phyloP scores from a whole-genome alignment of 1,140 invertebrate species.

The Dreissena polymorpha region DNA sequence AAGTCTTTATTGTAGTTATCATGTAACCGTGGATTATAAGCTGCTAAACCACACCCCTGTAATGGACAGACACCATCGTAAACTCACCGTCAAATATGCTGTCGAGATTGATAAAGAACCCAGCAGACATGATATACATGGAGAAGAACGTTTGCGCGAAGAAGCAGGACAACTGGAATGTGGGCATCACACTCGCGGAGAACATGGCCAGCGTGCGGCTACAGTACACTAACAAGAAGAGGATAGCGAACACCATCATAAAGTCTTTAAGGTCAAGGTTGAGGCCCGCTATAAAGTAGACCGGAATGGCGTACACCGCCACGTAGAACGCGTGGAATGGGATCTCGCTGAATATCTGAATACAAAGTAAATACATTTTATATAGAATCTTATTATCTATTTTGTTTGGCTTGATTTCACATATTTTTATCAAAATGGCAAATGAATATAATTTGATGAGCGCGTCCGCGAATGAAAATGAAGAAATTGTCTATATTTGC shows the following conservation, averaged over 20 bases:
- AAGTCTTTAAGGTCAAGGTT: slow-evolving; percentile 60
- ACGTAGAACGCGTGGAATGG: slow-evolving; percentile 72
- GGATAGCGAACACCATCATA: slow-evolving; percentile 67
- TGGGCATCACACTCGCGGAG: slow-evolving; percentile 68
- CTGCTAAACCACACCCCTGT: too few relatives aligned
- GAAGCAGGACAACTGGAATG: slow-evolving; percentile 69
- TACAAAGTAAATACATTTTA: too few relatives aligned
- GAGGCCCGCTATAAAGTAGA: slow-evolving; percentile 70
- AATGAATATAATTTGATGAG: too few relatives aligned
- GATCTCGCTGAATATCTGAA: slow-evolving; percentile 70
- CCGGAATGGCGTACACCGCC: slow-evolving; percentile 66
- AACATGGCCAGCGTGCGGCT: slow-evolving; percentile 71
- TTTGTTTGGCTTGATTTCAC: too few relatives aligned
- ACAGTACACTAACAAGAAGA: slow-evolving; percentile 70
- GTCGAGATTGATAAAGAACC: slow-evolving; percentile 75
- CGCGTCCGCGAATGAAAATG: too few relatives aligned
- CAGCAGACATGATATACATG: slow-evolving; percentile 70
- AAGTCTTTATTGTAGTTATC: too few relatives aligned
- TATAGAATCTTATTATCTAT: too few relatives aligned
- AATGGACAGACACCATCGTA: too few relatives aligned
- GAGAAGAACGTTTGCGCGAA: slow-evolving; percentile 71
- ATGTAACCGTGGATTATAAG: too few relatives aligned
- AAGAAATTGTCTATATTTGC: too few relatives aligned
- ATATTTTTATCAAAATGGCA: too few relatives aligned
- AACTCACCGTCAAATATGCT: slow-evolving; percentile 72